These are phyloP conservation scores for Drosophila cognata DNA, from an alignment of 2,888 invertebrate species.

Conservation along the genomic window DNA sequence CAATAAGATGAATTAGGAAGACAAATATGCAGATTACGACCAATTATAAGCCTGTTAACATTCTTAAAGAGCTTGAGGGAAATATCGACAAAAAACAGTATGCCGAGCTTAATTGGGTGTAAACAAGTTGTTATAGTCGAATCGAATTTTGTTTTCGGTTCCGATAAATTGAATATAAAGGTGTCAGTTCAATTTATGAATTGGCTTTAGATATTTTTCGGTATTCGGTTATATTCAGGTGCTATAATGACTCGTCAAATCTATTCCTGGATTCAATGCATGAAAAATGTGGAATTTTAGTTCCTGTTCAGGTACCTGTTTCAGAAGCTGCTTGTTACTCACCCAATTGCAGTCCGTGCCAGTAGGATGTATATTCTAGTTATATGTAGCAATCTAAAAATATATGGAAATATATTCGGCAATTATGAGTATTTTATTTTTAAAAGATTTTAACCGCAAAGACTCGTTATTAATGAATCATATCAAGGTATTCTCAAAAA, in stretches of 20 bases:
- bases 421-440: background rate
- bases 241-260: background rate
- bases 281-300: background rate
- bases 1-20: background rate
- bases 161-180: background rate
- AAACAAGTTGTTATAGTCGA: background rate
- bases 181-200: background rate
- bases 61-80: background rate
- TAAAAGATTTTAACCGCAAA: background rate
- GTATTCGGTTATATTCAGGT: background rate
- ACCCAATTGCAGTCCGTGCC: background rate
- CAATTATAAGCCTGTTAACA: background rate
- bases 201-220: background rate
- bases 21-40: background rate
- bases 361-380: background rate
- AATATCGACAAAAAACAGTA: background rate
- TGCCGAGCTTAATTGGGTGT: background rate
- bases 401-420: background rate
- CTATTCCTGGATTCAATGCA: background rate
- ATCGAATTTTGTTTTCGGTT: background rate
- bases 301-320: background rate
- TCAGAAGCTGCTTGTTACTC: background rate
- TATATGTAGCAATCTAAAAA: background rate
- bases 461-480: background rate
- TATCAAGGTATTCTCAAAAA: background rate